These are phyloP conservation scores for Pristiophorus japonicus DNA, from an alignment of 2,113 vertebrate genomes.

Conservation along the genomic window DNA sequence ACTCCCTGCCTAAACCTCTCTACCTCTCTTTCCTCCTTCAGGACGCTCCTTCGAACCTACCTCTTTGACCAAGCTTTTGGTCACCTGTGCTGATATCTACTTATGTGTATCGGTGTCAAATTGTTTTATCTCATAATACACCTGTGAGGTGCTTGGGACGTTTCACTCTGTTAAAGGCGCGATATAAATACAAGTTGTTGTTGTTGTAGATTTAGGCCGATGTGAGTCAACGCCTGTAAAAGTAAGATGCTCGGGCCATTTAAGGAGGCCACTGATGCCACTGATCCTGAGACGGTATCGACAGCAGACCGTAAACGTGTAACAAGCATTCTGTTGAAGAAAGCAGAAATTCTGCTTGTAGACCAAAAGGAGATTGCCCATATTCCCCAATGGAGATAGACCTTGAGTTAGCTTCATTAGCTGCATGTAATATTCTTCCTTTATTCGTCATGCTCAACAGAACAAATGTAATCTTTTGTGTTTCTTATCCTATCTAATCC, in stretches of 20 bases:
- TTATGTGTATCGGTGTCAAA: too few species aligned
- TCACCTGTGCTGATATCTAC: too few species aligned
- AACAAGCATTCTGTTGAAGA: background rate
- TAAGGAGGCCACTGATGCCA: background rate
- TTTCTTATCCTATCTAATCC: background rate
- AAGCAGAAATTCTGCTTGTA: background rate
- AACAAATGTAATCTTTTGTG: background rate
- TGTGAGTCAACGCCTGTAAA: background rate
- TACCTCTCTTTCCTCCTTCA: too few species aligned
- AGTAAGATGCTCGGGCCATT: background rate
- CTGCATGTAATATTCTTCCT: background rate
- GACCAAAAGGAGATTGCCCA: background rate
- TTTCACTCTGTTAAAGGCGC: too few species aligned
- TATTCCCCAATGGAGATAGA: background rate
- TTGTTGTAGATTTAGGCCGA: background rate
- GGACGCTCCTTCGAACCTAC: too few species aligned
- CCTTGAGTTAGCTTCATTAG: background rate
- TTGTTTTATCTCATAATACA: too few species aligned
- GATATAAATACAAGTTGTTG: too few species aligned
- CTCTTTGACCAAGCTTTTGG: too few species aligned
- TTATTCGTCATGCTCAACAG: background rate
- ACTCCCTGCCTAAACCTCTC: too few species aligned
- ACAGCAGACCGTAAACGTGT: background rate
- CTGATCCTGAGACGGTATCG: background rate
- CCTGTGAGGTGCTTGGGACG: too few species aligned